A percentile compares a stretch with the other conserved stretches of the same genome.
These are phyloP conservation scores for Bradypus variegatus DNA, from an alignment of 2,797 vertebrate genomes.

Conservation along the genomic window DNA sequence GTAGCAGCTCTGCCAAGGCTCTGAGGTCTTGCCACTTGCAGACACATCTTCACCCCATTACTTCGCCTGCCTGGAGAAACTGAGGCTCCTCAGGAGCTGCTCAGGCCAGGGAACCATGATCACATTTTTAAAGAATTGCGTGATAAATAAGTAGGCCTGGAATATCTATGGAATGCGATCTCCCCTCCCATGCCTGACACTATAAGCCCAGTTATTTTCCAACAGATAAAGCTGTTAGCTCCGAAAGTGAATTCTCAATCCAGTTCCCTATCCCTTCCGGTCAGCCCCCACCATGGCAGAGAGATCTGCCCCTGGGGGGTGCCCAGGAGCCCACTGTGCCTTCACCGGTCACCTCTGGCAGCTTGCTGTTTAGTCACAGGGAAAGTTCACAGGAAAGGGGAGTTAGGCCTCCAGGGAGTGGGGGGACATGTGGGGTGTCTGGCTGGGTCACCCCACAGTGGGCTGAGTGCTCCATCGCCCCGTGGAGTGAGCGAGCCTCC, in stretches of 20 bases:
- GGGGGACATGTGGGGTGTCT: no score
- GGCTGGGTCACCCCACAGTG: neutral
- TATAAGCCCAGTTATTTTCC: neutral
- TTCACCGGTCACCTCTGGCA: neutral
- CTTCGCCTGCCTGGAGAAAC: neutral
- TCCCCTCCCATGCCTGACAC: neutral
- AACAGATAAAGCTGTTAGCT: neutral
- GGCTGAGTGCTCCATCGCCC: neutral
- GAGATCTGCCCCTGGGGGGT: rapidly evolving
- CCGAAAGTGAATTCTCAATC: neutral
- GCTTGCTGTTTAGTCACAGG: neutral
- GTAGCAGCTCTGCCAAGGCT: neutral
- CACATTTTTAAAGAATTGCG: neutral
- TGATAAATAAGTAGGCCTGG: neutral
- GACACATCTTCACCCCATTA: neutral
- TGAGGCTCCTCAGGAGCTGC: neutral
- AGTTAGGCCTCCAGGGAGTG: neutral
- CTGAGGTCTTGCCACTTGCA: neutral
- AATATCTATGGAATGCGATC: neutral
- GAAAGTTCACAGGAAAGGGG: neutral
- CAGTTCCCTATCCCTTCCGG: neutral
- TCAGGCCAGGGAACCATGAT: neutral
- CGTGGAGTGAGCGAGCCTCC: no score
- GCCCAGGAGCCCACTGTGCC: neutral
- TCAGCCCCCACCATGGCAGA: rapidly evolving